Percentiles rank a stretch among this genome's conserved stretches.
Conservation (phyloP, 2,797 vertebrate species). For the Hydrolagus colliei region DNA sequence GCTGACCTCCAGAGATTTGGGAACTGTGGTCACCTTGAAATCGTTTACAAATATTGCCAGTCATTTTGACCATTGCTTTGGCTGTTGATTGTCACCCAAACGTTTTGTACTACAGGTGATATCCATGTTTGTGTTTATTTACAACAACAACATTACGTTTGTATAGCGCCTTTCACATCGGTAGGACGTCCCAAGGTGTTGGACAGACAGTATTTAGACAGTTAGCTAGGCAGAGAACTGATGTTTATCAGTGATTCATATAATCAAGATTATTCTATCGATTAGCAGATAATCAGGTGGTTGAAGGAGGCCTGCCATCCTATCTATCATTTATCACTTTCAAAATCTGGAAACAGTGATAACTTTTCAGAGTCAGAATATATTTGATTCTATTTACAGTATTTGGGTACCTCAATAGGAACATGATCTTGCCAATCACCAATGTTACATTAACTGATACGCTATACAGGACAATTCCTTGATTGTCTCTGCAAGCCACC, state of each 20-base stretch:
- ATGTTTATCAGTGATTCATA: background rate
- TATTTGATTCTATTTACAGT: background rate
- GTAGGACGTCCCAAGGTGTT: too few relatives aligned
- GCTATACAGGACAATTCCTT: background rate
- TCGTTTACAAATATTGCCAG: background rate
- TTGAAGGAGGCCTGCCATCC: background rate
- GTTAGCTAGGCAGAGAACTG: too few relatives aligned
- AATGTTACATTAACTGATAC: background rate
- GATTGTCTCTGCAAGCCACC: background rate
- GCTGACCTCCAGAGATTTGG: background rate
- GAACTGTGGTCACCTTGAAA: background rate
- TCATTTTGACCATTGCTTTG: background rate
- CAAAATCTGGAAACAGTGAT: background rate
- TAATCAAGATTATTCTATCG: background rate
- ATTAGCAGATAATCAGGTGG: background rate
- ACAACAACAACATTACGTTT: too few relatives aligned
- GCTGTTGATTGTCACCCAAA: background rate
- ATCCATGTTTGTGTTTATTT: too few relatives aligned
- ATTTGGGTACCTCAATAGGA: background rate
- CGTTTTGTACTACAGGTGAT: too few relatives aligned
- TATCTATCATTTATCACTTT: background rate
- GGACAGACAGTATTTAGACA: too few relatives aligned
- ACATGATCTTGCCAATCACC: background rate
- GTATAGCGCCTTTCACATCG: too few relatives aligned
- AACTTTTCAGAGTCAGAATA: background rate